A percentile compares a stretch with the other conserved stretches of the same genome.
Evolutionary conservation across 2,888 invertebrate genomes (phyloP).

Genomic region (Pyralis farinalis): DNA sequence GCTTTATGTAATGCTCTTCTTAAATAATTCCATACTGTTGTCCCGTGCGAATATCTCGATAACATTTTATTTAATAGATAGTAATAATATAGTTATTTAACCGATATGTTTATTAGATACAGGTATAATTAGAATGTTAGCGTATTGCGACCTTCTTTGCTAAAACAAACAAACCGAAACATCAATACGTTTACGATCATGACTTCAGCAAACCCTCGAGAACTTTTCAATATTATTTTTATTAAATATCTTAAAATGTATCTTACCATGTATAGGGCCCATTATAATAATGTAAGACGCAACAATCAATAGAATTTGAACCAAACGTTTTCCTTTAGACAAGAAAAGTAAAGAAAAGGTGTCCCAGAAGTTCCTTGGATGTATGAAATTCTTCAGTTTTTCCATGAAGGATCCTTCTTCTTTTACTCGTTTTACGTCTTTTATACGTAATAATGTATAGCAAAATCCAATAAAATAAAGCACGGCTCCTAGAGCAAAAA

Average conservation of each 20-base stretch:
- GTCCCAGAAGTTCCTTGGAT: constrained; percentile 59
- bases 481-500: constrained; percentile 51
- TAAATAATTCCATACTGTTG: no score
- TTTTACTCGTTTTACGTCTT: constrained; percentile 48
- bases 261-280: constrained; percentile 68
- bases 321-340: constrained; percentile 37
- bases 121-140: no score
- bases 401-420: constrained; percentile 39
- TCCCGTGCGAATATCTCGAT: no score
- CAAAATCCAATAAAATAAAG: constrained; percentile 56
- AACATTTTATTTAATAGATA: no score
- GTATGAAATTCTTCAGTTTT: constrained; percentile 49
- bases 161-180: no score
- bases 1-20: no score
- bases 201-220: no score
- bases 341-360: constrained; percentile 60
- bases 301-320: constrained; percentile 55
- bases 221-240: no score
- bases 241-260: constrained; percentile 5
- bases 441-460: constrained; percentile 53
- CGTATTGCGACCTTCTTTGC: no score
- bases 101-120: no score
- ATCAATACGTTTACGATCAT: no score
- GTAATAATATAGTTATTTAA: no score
- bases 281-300: constrained; percentile 61